Percentiles rank a stretch among this genome's conserved stretches.
phyloP scores from a whole-genome alignment of 2,888 invertebrate species.

The Coronaproctus castanopsis region DNA sequence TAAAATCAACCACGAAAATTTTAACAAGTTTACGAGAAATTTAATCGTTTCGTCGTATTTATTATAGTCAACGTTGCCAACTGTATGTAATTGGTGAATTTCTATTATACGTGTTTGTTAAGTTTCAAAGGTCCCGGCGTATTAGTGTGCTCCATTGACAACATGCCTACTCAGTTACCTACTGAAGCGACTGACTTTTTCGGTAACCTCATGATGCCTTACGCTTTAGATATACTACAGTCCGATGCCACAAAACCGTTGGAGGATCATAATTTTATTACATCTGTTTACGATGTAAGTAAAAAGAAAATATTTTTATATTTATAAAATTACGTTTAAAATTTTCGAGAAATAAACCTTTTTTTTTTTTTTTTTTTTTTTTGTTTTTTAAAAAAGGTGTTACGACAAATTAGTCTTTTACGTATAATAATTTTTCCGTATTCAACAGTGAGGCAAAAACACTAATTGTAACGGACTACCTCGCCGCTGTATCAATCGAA shows the following conservation, averaged over 20 bases:
- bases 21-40: no score
- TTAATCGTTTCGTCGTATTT: no score
- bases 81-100: no score
- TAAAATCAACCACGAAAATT: no score
- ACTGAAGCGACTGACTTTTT: conserved; percentile 95
- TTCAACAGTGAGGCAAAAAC: no score
- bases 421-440: no score
- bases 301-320: neutral
- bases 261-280: conserved; percentile 52
- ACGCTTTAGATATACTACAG: conserved; percentile 65
- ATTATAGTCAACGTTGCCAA: no score
- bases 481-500: no score
- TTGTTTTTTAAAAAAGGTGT: neutral
- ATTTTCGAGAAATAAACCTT: no score
- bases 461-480: no score
- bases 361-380: no score
- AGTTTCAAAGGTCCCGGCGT: conserved; percentile 64
- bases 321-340: neutral
- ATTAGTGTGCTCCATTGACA: conserved; percentile 97
- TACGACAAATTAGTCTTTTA: neutral
- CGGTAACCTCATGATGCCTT: conserved; percentile 77
- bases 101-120: no score
- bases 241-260: conserved; percentile 62
- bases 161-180: conserved; percentile 98
- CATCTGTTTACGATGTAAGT: conserved; percentile 46